Base-by-base conservation (phyloP, 1,140 invertebrate species). In the Drosophila malerkotliana region DNA sequence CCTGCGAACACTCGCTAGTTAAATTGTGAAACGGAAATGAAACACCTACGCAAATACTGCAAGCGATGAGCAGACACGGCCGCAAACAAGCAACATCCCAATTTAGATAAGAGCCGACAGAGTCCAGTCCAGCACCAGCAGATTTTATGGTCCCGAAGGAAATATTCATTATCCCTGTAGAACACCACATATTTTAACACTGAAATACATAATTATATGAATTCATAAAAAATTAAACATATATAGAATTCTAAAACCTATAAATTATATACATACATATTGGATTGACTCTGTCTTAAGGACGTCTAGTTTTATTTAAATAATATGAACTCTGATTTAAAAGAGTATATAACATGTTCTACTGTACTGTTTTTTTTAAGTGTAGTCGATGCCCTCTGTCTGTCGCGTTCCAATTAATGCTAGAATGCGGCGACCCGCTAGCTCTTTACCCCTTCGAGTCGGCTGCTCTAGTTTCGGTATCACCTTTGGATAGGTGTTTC, bases 11-110 rank as follows among this genome's bases (percentile, higher is more conserved):
- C 48, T 84, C 77, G 75, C 45, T 72, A 79, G 83, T 83, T 83
- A 88, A 79, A 88, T 88, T 88, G 84, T 88, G 81, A 77, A 90
- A 80, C 83, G 87, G 87, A 90, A 90, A 90, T 90, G 87, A 90
- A 90, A 90, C 87, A 90, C 87, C 87, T 90, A 90, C 82, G 82
- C 87, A 90, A 90, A 90, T 88, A 90, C 66, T 80, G 73, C 62
- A 81, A 59, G 58, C 82, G 81, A 71, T 79, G 78, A 66, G 82
- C 69, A 88, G 80, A 89, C 84, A 84, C 81, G 72, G 83, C 74
- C 79, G 78, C 82, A 85, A 87, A 85, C 83, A 85, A 85, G 80
- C 82, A 82, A 90, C 87, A 90, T 90, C 78, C 79, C 83, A 90
- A 87, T 90, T 90, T 87, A 90, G 87, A 90, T 90, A 90, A 90